These are phyloP conservation scores for Acanthopleura granulata DNA, from an alignment of 2,888 invertebrate genomes.

Conservation along the genomic window DNA sequence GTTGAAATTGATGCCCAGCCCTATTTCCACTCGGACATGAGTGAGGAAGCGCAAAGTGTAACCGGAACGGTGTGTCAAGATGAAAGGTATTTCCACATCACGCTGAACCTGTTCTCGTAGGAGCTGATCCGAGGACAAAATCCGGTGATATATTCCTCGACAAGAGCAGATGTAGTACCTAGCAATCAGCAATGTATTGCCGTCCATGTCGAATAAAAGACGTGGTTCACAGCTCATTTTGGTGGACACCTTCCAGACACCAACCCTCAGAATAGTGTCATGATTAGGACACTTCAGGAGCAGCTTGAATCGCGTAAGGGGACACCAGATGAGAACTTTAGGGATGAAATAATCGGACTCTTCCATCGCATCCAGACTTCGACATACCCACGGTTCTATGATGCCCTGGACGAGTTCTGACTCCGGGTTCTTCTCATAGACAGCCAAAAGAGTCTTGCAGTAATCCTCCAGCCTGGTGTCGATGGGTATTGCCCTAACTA, in stretches of 20 bases:
- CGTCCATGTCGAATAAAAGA: neutral
- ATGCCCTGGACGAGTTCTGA: conserved; percentile 1
- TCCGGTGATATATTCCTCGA: conserved; percentile 4
- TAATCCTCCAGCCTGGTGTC: conserved; percentile 3
- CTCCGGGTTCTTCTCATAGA: neutral
- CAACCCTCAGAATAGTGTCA: neutral
- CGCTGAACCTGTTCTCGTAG: neutral
- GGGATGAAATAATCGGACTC: neutral
- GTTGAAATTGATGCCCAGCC: conserved; percentile 9
- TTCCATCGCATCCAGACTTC: conserved; percentile 10
- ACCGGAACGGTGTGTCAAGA: neutral
- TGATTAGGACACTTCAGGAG: neutral
- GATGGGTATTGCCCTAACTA: neutral
- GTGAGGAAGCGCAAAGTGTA: conserved; percentile 12
- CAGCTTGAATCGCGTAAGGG: neutral
- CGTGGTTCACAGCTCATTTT: conserved; percentile 11
- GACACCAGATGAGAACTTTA: conserved; percentile 9
- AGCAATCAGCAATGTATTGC: conserved; percentile 5
- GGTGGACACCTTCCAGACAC: conserved; percentile 9
- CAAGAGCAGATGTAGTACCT: conserved; percentile 4
- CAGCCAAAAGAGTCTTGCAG: neutral
- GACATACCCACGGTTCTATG: conserved; percentile 9
- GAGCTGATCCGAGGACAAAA: neutral
- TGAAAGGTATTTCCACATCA: neutral
- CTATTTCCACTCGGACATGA: conserved; percentile 12